Percentiles rank a stretch among this genome's conserved stretches.
phyloP scores from a whole-genome alignment of 2,888 invertebrate species.

The Willowsia nigromaculata region DNA sequence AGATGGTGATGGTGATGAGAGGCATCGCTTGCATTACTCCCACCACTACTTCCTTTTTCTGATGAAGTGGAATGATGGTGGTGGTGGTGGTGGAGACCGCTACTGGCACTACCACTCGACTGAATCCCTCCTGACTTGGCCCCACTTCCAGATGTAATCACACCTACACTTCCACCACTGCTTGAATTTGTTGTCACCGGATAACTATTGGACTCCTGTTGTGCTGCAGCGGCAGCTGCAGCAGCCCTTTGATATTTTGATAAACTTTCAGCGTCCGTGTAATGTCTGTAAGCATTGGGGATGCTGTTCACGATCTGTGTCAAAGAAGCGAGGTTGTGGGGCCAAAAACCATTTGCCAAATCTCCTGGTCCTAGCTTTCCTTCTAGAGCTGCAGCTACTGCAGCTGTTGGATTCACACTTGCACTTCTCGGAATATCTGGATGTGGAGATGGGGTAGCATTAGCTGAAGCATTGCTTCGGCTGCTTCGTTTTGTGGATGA shows the following conservation, averaged over 20 bases:
- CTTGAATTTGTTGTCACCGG: slow-evolving; percentile 37
- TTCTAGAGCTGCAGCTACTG: slow-evolving; percentile 73
- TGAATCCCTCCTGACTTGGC: slow-evolving; percentile 31
- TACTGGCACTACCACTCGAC: slow-evolving; percentile 11
- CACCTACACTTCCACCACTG: slow-evolving; percentile 24
- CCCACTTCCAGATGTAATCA: slow-evolving; percentile 48
- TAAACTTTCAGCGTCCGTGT: slow-evolving; percentile 75
- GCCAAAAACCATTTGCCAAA: slow-evolving; percentile 76
- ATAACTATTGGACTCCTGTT: slow-evolving; percentile 35
- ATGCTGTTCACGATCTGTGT: slow-evolving; percentile 78
- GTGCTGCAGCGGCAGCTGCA: slow-evolving; percentile 52
- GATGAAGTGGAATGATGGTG: slow-evolving; percentile 43
- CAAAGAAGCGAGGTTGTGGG: slow-evolving; percentile 77
- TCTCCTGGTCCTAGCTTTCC: slow-evolving; percentile 72
- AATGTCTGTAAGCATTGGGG: slow-evolving; percentile 77
- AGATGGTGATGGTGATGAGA: slow-evolving; percentile 46
- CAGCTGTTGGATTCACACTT: slow-evolving; percentile 62
- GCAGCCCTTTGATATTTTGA: slow-evolving; percentile 76
- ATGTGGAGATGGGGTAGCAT: slow-evolving; percentile 57
- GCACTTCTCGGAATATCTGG: slow-evolving; percentile 61
- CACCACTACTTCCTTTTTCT: slow-evolving; percentile 30
- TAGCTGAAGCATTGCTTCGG: slow-evolving; percentile 72
- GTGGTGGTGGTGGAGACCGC: slow-evolving; percentile 11
- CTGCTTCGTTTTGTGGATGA: slow-evolving; percentile 61
- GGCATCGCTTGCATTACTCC: neutral